Evolutionary conservation across 2,888 invertebrate genomes (phyloP), one percentile per base, ranked within the genome.

Genomic region (Entomobrya proxima): DNA sequence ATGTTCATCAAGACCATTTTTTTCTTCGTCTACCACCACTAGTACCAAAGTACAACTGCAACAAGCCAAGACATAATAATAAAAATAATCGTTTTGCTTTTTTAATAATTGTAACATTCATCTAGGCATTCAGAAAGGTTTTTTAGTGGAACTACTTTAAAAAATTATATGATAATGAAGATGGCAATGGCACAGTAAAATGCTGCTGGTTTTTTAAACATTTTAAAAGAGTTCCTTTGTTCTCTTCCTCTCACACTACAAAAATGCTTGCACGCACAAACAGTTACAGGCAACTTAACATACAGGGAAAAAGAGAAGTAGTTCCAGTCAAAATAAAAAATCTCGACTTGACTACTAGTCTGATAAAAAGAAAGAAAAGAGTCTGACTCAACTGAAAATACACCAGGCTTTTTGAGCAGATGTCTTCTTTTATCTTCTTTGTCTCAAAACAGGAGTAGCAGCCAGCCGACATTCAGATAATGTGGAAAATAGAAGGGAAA

Each of bases 281-380:
- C n/a, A n/a, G n/a, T n/a, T n/a, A n/a, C n/a, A n/a, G n/a, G n/a
- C n/a, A n/a, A n/a, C n/a, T n/a, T n/a, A n/a, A n/a, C n/a, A n/a
- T n/a, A n/a, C n/a, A n/a, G n/a, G n/a, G n/a, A 27, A 27, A 27
- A 47, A 24, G 27, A 69, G 44, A 74, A 52, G 18, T 37, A 3
- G 32, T 18, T 52, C 74, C 74, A 74, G 74, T 74, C 74, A 74
- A 74, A 74, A 52, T 74, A 74, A 27, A 74, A 72, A 74, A 52
- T 74, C 52, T 74, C 21, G 11, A 47, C 21, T 64, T 37, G 35
- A 35, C n/a, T n/a, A n/a, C n/a, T n/a, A n/a, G n/a, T n/a, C n/a
- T n/a, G n/a, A n/a, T n/a, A n/a, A n/a, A n/a, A n/a, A n/a, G n/a
- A n/a, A n/a, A n/a, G n/a, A n/a, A n/a, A n/a, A n/a, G n/a, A n/a